Conservation (phyloP, 2,113 vertebrate species). For the Scomber japonicus region DNA sequence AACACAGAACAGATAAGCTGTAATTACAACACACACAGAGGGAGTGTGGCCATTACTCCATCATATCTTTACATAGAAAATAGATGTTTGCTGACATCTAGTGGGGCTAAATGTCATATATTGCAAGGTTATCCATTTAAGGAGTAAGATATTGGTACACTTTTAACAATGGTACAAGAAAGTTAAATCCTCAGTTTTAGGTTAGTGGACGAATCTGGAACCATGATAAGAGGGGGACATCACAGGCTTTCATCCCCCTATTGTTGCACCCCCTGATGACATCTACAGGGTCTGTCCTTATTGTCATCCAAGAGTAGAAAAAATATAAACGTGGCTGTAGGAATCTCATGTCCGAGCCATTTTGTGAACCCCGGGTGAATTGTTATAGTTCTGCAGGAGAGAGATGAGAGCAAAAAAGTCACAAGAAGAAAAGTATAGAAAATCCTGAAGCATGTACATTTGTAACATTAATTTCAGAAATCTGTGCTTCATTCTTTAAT, state of each 20-base stretch:
- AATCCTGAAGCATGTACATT: neutral
- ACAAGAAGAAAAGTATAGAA: neutral
- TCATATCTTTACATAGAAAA: too few relatives aligned
- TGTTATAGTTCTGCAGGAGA: constrained; percentile 81
- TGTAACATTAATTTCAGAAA: neutral
- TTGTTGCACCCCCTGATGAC: constrained; percentile 14
- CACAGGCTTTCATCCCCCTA: neutral
- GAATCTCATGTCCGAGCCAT: constrained; percentile 80
- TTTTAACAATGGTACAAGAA: constrained; percentile 20
- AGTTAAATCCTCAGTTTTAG: constrained; percentile 23
- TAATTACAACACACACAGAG: too few relatives aligned
- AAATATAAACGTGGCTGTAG: constrained; percentile 15
- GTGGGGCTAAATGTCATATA: too few relatives aligned
- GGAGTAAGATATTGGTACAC: neutral
- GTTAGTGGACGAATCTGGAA: constrained; percentile 1
- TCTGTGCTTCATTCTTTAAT: neutral
- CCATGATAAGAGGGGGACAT: neutral
- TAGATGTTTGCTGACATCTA: too few relatives aligned
- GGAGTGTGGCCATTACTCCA: too few relatives aligned
- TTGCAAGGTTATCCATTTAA: neutral
- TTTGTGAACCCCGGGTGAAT: constrained; percentile 84
- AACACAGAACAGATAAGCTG: too few relatives aligned
- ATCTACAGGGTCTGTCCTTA: constrained; percentile 2
- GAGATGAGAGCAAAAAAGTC: constrained; percentile 14
- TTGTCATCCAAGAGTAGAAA: constrained; percentile 39